phyloP scores from a whole-genome alignment of 2,888 invertebrate genomes.

The Phytoseiulus persimilis region DNA sequence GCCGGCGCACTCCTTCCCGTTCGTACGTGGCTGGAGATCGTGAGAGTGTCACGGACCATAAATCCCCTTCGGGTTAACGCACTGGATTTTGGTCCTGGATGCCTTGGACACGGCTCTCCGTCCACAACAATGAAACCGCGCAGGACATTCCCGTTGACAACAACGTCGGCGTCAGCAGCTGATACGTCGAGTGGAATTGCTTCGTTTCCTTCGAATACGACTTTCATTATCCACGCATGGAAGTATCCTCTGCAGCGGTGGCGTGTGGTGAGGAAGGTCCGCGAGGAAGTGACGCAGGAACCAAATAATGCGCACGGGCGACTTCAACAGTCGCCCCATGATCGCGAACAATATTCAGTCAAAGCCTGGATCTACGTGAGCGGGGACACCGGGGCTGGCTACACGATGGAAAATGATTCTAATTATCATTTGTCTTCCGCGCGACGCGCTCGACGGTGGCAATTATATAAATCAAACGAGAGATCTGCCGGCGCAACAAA shows the following conservation, averaged over 20 bases:
- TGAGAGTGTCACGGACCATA: background rate
- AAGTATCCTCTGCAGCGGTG: background rate
- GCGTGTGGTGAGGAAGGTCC: background rate
- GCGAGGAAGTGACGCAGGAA: background rate
- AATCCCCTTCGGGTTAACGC: background rate
- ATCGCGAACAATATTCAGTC: background rate
- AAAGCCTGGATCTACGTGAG: background rate
- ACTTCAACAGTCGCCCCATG: background rate
- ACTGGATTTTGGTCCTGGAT: background rate
- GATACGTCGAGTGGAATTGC: background rate
- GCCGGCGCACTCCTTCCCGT: background rate
- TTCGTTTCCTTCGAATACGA: background rate
- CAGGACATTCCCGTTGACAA: background rate
- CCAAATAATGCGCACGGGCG: background rate
- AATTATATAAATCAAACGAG: background rate
- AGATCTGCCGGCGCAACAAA: background rate
- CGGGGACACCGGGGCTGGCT: too few relatives aligned
- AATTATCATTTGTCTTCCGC: background rate
- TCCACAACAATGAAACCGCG: background rate
- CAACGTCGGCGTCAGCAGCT: background rate
- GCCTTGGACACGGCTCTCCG: background rate
- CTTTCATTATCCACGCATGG: background rate
- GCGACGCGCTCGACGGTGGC: background rate
- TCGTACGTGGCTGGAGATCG: background rate
- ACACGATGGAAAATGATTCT: background rate